Evolutionary conservation across 2,888 invertebrate genomes (phyloP), one percentile per base, ranked within the genome.

Genomic region (Agrotis puta): DNA sequence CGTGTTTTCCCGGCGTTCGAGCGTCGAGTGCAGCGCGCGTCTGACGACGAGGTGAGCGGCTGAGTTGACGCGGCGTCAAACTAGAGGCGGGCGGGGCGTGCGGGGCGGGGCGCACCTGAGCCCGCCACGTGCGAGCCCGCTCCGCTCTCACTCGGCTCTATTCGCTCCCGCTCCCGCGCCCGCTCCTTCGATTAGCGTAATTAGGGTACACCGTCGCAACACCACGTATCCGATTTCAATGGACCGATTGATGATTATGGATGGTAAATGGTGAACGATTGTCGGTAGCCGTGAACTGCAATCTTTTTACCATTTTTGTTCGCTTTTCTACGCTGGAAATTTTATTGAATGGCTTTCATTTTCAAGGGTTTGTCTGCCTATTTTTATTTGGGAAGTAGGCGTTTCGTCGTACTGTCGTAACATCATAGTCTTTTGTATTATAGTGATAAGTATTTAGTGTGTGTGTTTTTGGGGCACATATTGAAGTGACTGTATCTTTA

Each of bases 1-100:
- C 93, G 94, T 94, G 92, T 94, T 95, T 95, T 94, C 94, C 95
- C 96, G 93, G 94, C 95, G 93, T 93, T 93, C 96, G 92, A 90
- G 93, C 95, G 94, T 94, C 93, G 95, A 95, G 94, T 95, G 94
- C 93, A 93, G 94, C 92, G 93, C 93, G 94, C 93, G 92, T 92
- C 92, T 92, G 92, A 92, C 92, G 91, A 90, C 87, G 92, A 93
- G 92, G 93, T 93, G 92, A 93, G 91, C 92, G 92, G 89, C 88
- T 89, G 89, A 88, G 88, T 88, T 90, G 91, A 88, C 90, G 90
- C 90, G 91, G 89, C 90, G 90, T 88, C 91, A 88, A 86, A 91
- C 89, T 79, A 89, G 88, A 72, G 84, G 87, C 87, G 91, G 88
- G 90, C 87, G 90, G 89, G 88, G 89, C 89, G 91, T 91, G 92